Evolutionary conservation across 2,113 vertebrate species (phyloP).

Genomic region (Panthera uncia): DNA sequence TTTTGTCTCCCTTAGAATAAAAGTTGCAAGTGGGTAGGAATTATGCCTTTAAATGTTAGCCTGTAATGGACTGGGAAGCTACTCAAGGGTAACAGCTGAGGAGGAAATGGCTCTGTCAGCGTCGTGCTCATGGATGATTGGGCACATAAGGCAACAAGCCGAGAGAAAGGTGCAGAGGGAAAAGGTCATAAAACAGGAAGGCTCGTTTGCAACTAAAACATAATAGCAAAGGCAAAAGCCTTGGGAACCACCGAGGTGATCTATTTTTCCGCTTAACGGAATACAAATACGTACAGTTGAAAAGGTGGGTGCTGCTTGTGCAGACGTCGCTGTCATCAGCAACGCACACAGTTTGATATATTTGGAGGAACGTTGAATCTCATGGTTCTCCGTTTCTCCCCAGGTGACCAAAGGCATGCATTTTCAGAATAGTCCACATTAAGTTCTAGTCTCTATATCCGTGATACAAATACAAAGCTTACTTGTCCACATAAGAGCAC

Average conservation of each 20-base stretch:
- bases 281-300: not conserved
- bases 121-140: not conserved
- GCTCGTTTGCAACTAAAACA: conserved; percentile 5
- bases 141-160: not conserved
- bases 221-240: not conserved
- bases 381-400: not conserved
- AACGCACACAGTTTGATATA: not conserved
- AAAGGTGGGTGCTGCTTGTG: not conserved
- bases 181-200: conserved; percentile 17
- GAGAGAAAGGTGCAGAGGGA: not conserved
- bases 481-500: not conserved
- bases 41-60: conserved; percentile 27
- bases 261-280: not conserved
- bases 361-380: not conserved
- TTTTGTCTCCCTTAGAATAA: conserved; percentile 61
- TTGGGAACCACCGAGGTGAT: not conserved
- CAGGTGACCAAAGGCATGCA: not conserved
- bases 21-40: conserved; percentile 62
- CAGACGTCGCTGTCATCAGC: not conserved
- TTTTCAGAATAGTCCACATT: not conserved
- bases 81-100: conserved; percentile 20
- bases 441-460: not conserved
- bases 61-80: not conserved
- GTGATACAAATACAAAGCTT: not conserved
- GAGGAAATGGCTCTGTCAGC: conserved; percentile 35